Evolutionary conservation across 1,140 invertebrate species (phyloP).

Genomic region (Drosophila nebulosa): DNA sequence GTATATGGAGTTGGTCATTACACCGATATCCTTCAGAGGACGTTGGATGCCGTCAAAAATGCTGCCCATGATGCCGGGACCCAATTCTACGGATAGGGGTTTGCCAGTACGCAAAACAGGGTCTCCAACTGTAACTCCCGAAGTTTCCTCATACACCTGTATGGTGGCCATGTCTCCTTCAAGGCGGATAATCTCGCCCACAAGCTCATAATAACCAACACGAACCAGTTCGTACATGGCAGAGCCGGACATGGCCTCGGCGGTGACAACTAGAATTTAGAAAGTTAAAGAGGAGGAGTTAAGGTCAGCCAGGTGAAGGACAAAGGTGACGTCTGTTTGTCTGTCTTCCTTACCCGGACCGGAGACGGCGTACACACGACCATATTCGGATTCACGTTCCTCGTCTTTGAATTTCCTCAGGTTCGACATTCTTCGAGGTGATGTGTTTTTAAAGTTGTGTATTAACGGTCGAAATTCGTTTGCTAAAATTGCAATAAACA

Average conservation of each 20-base stretch:
- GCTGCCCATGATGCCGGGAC: constrained; percentile 99
- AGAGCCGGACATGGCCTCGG: constrained; percentile 99
- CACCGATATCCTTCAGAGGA: constrained; percentile 97
- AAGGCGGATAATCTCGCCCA: constrained; percentile 99
- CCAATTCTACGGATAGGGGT: constrained; percentile 96
- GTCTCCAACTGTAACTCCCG: constrained; percentile 99
- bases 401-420: constrained; percentile 90
- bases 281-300: not conserved
- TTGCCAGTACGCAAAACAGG: constrained; percentile 99
- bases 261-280: constrained; percentile 92
- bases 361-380: constrained; percentile 98
- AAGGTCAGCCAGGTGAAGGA: constrained; percentile 36
- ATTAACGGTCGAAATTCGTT: constrained; percentile 53
- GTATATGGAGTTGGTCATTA: constrained; percentile 97
- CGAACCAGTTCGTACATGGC: constrained; percentile 99
- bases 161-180: constrained; percentile 99
- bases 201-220: constrained; percentile 98
- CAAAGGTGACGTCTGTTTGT: constrained; percentile 23
- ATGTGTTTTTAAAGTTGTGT: constrained; percentile 30
- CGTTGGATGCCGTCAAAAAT: constrained; percentile 99
- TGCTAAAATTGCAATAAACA: constrained; percentile 49
- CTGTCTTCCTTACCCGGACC: constrained; percentile 92
- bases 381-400: constrained; percentile 93
- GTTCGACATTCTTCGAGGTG: constrained; percentile 81
- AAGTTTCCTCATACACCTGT: constrained; percentile 99